These are phyloP conservation scores for Megaceryle torquata DNA, from an alignment of 2,113 vertebrate genomes.

Conservation along the genomic window DNA sequence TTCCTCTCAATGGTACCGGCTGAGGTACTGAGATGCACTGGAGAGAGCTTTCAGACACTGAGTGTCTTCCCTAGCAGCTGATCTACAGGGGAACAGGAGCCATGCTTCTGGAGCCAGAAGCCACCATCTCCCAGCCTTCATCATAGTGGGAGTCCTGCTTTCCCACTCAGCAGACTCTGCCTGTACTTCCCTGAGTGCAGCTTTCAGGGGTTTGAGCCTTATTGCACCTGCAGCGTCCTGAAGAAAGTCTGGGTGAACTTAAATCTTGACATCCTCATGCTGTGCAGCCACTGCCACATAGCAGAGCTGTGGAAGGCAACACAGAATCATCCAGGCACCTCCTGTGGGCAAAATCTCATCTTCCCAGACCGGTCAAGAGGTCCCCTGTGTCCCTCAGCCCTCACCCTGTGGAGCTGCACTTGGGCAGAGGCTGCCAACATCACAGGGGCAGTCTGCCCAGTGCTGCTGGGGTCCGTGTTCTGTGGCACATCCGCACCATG, in stretches of 20 bases:
- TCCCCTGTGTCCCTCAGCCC: neutral
- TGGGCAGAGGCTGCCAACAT: neutral
- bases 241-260: neutral
- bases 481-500: neutral
- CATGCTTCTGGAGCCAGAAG: neutral
- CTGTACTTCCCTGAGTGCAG: neutral
- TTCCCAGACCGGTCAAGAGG: neutral
- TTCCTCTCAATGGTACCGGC: neutral
- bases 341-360: neutral
- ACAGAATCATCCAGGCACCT: neutral
- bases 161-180: neutral
- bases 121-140: neutral
- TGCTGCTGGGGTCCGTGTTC: neutral
- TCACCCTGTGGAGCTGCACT: neutral
- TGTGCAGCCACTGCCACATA: neutral
- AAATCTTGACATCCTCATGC: neutral
- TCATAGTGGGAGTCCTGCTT: neutral
- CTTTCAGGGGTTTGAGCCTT: neutral
- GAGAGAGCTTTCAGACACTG: neutral
- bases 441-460: neutral
- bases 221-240: neutral
- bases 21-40: neutral
- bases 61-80: neutral
- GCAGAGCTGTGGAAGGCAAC: too few species aligned
- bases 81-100: neutral